phyloP scores from a whole-genome alignment of 2,797 vertebrate species.

The Bufotes viridis region DNA sequence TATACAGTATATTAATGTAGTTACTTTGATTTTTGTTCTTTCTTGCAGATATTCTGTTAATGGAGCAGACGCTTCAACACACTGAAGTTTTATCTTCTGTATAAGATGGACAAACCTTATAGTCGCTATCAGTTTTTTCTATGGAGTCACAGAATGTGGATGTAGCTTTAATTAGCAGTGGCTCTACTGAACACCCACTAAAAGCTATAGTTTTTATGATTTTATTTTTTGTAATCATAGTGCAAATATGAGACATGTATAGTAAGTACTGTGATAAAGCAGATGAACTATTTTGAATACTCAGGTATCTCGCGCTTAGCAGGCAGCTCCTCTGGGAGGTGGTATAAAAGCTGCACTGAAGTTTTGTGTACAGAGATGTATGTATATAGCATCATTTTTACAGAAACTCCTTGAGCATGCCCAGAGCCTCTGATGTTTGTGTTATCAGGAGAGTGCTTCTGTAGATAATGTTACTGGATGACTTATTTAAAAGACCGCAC shows the following conservation, averaged over 20 bases:
- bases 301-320: slow-evolving; percentile 93
- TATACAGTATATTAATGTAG: too few species aligned
- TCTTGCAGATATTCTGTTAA: slow-evolving; percentile 83
- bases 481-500: slow-evolving; percentile 88
- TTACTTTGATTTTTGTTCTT: not conserved
- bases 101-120: slow-evolving; percentile 64
- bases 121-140: slow-evolving; percentile 43
- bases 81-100: slow-evolving; percentile 73
- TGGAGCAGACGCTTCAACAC: slow-evolving; percentile 81
- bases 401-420: slow-evolving; percentile 65
- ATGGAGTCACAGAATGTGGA: slow-evolving; percentile 54
- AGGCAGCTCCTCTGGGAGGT: slow-evolving; percentile 78
- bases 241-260: slow-evolving; percentile 80
- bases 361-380: slow-evolving; percentile 88
- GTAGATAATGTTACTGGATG: slow-evolving; percentile 84
- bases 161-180: slow-evolving; percentile 55
- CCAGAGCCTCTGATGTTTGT: not conserved
- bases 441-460: slow-evolving; percentile 15
- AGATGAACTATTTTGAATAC: slow-evolving; percentile 86
- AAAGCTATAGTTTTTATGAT: slow-evolving; percentile 73
- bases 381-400: slow-evolving; percentile 92
- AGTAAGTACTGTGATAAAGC: slow-evolving; percentile 83
- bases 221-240: slow-evolving; percentile 68
- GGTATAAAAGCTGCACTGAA: slow-evolving; percentile 74
- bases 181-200: slow-evolving; percentile 72